phyloP scores from a whole-genome alignment of 2,113 vertebrate species.

The Sturnira hondurensis region DNA sequence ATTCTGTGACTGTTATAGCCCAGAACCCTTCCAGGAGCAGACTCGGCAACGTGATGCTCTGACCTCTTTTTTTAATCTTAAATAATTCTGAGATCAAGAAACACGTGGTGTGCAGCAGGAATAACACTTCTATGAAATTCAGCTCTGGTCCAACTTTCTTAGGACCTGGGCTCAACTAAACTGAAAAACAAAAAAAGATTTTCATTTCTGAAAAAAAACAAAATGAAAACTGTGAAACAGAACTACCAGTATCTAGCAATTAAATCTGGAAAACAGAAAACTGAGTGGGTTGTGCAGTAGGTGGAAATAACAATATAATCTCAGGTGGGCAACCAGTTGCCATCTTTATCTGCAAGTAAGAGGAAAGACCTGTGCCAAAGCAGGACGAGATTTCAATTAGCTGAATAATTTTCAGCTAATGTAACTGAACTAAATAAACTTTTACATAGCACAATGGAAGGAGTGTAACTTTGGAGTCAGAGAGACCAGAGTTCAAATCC shows the following conservation, averaged over 20 bases:
- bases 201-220: not conserved
- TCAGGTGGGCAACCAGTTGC: not conserved
- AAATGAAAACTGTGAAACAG: not conserved
- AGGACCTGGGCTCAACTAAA: not conserved
- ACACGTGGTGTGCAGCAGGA: not conserved
- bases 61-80: not conserved
- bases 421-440: not conserved
- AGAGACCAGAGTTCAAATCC: not conserved
- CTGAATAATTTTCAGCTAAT: not conserved
- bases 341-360: not conserved
- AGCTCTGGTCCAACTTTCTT: not conserved
- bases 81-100: conserved; percentile 4
- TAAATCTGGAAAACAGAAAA: not conserved
- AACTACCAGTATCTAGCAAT: not conserved
- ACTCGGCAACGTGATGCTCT: not conserved
- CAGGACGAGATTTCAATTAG: not conserved
- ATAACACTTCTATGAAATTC: not conserved
- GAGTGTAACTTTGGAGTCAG: not conserved
- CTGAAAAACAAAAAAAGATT: not conserved
- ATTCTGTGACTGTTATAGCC: not conserved
- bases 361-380: not conserved
- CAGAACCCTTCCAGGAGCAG: not conserved
- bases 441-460: not conserved
- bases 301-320: not conserved
- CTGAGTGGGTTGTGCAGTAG: not conserved